Evolutionary conservation across 2,797 vertebrate genomes (phyloP).

Genomic region (Lerista edwardsae): DNA sequence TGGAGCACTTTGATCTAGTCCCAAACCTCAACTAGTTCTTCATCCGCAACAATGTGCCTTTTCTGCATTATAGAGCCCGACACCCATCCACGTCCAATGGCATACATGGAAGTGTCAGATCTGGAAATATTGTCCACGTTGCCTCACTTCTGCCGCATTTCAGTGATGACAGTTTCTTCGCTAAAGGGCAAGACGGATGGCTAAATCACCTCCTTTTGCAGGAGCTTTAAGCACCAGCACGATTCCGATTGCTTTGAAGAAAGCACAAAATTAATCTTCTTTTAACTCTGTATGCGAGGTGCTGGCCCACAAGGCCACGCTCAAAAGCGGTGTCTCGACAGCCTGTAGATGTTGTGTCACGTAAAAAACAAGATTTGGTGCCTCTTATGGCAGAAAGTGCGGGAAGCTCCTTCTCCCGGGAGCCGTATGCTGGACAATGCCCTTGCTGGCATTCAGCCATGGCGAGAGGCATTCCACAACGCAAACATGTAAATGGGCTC

Average conservation of each 20-base stretch:
- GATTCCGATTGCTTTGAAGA: constrained; percentile 6
- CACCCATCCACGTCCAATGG: neutral
- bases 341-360: constrained; percentile 3
- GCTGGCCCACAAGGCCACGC: constrained; percentile 24
- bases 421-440: constrained; percentile 46
- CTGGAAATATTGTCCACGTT: constrained; percentile 37
- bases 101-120: constrained; percentile 28
- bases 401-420: constrained; percentile 51
- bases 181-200: constrained; percentile 11
- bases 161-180: neutral
- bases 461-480: constrained; percentile 51
- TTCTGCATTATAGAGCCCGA: neutral
- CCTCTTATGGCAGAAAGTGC: constrained; percentile 35
- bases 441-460: constrained; percentile 56
- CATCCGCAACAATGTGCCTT: constrained; percentile 3
- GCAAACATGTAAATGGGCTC: constrained; percentile 68
- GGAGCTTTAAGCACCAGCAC: constrained; percentile 17
- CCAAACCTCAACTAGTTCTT: too few species aligned
- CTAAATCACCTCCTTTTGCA: constrained; percentile 35
- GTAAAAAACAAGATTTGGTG: constrained; percentile 48
- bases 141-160: neutral
- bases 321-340: constrained; percentile 56
- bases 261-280: constrained; percentile 39
- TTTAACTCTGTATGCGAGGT: neutral
- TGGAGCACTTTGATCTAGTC: constrained; percentile 52